Percentiles rank a stretch among this genome's conserved stretches.
phyloP scores from a whole-genome alignment of 2,888 invertebrate genomes.

The Malachius bipustulatus region DNA sequence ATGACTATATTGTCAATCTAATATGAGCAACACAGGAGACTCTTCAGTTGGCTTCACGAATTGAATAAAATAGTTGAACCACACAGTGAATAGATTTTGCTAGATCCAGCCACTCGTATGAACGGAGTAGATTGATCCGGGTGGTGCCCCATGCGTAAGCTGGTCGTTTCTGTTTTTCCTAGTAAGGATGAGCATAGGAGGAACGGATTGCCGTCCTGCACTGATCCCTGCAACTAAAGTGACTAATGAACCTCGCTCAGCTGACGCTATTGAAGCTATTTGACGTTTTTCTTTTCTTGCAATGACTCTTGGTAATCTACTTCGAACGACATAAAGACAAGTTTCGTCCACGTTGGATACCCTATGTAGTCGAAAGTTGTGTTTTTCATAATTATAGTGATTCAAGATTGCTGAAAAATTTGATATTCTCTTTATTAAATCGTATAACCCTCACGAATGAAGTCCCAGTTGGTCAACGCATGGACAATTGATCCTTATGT shows the following conservation, averaged over 20 bases:
- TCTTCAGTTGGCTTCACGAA: slow-evolving; percentile 1
- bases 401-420: too few relatives aligned
- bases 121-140: neutral
- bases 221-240: neutral
- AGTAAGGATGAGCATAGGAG: neutral
- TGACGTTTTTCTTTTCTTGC: neutral
- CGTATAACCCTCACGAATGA: too few relatives aligned
- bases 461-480: too few relatives aligned
- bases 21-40: neutral
- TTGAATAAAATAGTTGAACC: neutral
- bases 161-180: slow-evolving; percentile 1
- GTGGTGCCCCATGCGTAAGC: neutral
- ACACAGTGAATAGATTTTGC: neutral
- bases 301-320: neutral
- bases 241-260: neutral
- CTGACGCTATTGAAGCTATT: neutral
- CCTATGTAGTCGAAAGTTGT: slow-evolving; percentile 1
- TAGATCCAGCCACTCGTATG: neutral
- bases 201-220: neutral
- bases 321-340: neutral
- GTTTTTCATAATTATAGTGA: too few relatives aligned
- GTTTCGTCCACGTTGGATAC: slow-evolving; percentile 3
- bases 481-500: too few relatives aligned
- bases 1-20: neutral
- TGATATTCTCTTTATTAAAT: too few relatives aligned